Evolutionary conservation across 2,888 invertebrate species (phyloP).

Genomic region (Taphrorychus bicolor): DNA sequence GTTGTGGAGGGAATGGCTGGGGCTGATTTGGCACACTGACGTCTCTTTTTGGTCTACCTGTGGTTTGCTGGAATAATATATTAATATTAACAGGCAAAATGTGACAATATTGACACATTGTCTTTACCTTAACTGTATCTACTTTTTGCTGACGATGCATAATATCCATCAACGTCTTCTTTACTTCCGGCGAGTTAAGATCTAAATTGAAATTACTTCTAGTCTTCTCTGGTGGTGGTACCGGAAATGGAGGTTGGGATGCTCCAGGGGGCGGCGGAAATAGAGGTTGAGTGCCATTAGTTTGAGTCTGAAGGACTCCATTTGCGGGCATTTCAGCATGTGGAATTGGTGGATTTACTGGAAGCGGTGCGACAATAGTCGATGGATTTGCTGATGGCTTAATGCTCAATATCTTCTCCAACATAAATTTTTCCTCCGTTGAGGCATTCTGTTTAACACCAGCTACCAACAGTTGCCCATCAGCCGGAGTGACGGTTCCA

Average conservation of each 20-base stretch:
- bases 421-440: constrained; percentile 26
- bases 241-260: neutral
- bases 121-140: constrained; percentile 3
- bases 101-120: no score
- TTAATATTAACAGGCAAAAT: no score
- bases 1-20: no score
- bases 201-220: constrained; percentile 25
- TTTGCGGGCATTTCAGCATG: neutral
- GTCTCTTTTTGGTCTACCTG: no score
- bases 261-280: neutral
- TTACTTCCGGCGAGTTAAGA: constrained; percentile 26
- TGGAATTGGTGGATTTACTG: neutral
- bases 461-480: constrained; percentile 15
- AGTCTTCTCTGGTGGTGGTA: neutral
- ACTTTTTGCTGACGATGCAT: constrained; percentile 33
- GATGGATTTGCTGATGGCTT: neutral
- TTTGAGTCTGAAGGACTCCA: neutral
- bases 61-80: no score
- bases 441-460: constrained; percentile 30
- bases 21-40: no score
- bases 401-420: constrained; percentile 27
- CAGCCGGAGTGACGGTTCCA: constrained; percentile 37
- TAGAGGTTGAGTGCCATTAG: neutral
- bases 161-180: constrained; percentile 32
- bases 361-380: neutral